Base-by-base conservation (phyloP, 2,797 vertebrate species). In the Lates japonicus region DNA sequence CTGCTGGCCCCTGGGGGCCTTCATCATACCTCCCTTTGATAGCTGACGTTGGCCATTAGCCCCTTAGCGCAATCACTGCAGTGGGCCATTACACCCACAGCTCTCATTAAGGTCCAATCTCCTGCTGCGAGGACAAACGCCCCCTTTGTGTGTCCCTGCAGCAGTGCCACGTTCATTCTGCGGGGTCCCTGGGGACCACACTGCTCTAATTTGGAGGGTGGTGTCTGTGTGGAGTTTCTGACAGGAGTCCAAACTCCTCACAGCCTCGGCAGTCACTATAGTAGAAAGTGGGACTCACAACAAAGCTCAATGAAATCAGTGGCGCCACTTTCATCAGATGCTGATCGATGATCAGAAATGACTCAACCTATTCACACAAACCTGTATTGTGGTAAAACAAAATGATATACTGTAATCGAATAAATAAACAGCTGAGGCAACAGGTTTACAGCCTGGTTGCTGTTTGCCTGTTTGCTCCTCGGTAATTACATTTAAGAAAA, bases 1-100 rank as follows among this genome's bases (percentile, higher is more conserved):
- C 75, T 48, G 1, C 67, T 68, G 83, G 90, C 76, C 88, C 89
- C 76, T 74, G 37, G 90, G 89, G 86, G 83, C 90, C 91, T 88
- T 90, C 90, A 87, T 91, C 88, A 85, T 92, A 88, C 90, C 88
- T 89, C 88, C 82, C 94, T 94, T 95, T 95, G 93, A 95, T 95
- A 94, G 91, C 81, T 90, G 92, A 90, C 84, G 86, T 91, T 86
- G 69, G 86, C 91, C 92, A 94, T 93, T 95, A 94, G 91, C 82
- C 89, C 88, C 80, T 76, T 70, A 72, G 90, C 61, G 88, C 88
- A 76, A 90, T 90, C 76, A 70, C 85, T 12, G 83, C 78, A 37
- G 84, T 80, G 90, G 88, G 90, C 87, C 81, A 86, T 91, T 90
- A 92, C 94, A 92, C 92, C 89, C 91, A 70, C 82, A 19, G 90